These are phyloP conservation scores for Leistus spinibarbis DNA, from an alignment of 2,888 invertebrate genomes.

Conservation along the genomic window DNA sequence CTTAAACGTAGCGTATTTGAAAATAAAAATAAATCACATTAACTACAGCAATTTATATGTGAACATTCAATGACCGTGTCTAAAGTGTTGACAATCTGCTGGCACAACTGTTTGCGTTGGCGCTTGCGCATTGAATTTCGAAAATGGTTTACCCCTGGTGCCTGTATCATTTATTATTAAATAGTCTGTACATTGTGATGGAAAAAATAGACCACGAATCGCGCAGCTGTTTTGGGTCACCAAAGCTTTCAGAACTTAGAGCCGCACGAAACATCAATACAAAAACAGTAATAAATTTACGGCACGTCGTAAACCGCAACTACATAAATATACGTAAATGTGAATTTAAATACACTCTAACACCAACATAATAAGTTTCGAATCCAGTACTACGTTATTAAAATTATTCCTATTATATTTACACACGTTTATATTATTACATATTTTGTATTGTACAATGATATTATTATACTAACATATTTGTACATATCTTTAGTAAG, in stretches of 20 bases:
- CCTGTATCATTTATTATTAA: too few species aligned
- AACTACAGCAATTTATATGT: too few species aligned
- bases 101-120: too few species aligned
- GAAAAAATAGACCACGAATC: too few species aligned
- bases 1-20: too few species aligned
- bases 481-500: constrained; percentile 36
- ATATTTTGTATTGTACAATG: constrained; percentile 36
- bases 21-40: too few species aligned
- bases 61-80: too few species aligned
- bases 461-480: constrained; percentile 10
- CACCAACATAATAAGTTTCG: constrained; percentile 16
- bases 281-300: constrained; percentile 2
- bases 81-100: too few species aligned
- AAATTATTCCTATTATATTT: background rate
- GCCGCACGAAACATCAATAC: constrained; percentile 2
- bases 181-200: too few species aligned
- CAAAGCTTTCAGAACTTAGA: background rate
- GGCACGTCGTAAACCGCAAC: background rate
- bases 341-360: constrained; percentile 12
- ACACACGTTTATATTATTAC: constrained; percentile 27
- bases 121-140: too few species aligned
- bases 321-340: constrained; percentile 28
- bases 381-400: background rate
- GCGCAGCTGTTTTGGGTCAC: constrained; percentile 14
- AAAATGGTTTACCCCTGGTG: too few species aligned